Percentiles rank a stretch among this genome's conserved stretches.
Conservation (phyloP, 2,888 invertebrate species). For the Aleiodes leptofemur region DNA sequence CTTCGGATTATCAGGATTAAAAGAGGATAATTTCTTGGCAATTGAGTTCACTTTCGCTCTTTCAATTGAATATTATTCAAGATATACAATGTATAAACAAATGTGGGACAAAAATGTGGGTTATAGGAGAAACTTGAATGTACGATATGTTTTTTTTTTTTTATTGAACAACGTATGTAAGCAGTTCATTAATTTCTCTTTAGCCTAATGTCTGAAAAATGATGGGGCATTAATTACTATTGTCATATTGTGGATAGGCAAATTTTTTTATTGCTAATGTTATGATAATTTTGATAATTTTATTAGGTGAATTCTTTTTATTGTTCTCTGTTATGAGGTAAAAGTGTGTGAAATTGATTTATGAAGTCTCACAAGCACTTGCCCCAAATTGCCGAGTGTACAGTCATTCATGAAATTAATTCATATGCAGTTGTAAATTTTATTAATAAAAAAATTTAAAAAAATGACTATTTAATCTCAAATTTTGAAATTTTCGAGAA, state of each 20-base stretch:
- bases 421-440: neutral
- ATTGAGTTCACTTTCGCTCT: slow-evolving; percentile 2
- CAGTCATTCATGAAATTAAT: no score
- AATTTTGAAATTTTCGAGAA: no score
- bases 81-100: neutral
- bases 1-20: neutral
- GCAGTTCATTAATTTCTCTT: neutral
- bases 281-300: no score
- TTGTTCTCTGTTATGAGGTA: neutral
- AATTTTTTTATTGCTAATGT: neutral
- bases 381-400: slow-evolving; percentile 12
- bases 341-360: neutral
- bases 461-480: no score
- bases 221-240: neutral
- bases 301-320: neutral
- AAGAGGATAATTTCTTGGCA: neutral
- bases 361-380: neutral
- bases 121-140: slow-evolving; percentile 33
- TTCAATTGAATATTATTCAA: neutral
- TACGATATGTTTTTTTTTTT: no score
- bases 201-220: neutral
- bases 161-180: neutral
- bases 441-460: neutral
- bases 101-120: slow-evolving; percentile 55
- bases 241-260: neutral